Base-by-base conservation (phyloP, 1,140 invertebrate species). In the Macrosteles quadrilineatus region DNA sequence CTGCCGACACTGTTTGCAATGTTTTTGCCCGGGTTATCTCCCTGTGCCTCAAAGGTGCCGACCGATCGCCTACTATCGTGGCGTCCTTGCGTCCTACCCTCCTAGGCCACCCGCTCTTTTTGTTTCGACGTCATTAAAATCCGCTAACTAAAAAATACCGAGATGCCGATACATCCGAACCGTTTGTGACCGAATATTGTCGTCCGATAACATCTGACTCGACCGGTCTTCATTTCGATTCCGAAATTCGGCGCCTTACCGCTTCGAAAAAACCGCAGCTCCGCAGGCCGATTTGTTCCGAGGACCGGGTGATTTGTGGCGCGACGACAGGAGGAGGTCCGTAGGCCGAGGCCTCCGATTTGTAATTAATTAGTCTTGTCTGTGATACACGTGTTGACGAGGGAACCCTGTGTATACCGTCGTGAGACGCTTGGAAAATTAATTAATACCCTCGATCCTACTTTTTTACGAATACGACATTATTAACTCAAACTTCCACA, bases 21-120 rank as follows among this genome's bases (percentile, higher is more conserved):
- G 59, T 63, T 63, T 63, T 63, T 63, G 59, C 59, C 29, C 32
- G 59, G 59, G 29, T 63, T 63, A 63, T 63, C 59, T 63, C 29
- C 19, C 27, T 23, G 12, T 29, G 55, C 19, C 29, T n/a, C 59
- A 63, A 30, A 63, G 59, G 59, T 63, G 31, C 27, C 47, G 47
- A 3, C 53, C 59, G 59, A 63, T 63, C 19, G n/a, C n/a, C n/a
- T n/a, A n/a, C 47, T 50, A 50, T 50, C 47, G 47, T 36, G 6
- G 47, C 6, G 47, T 50, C 47, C 4, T 36, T 4, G 47, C 6
- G 47, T 50, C 47, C 4, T 21, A 17, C 21, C 47, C 47, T 21
- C 21, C 14, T 21, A 17, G 47, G 21, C 47, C 47, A 50, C 47
- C 47, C 47, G 47, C 47, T 50, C 21, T 50, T 50, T 50, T 50